Conservation (phyloP, 35 echinoderm and acorn worm genomes). For the Ophiothrix spiculata region DNA sequence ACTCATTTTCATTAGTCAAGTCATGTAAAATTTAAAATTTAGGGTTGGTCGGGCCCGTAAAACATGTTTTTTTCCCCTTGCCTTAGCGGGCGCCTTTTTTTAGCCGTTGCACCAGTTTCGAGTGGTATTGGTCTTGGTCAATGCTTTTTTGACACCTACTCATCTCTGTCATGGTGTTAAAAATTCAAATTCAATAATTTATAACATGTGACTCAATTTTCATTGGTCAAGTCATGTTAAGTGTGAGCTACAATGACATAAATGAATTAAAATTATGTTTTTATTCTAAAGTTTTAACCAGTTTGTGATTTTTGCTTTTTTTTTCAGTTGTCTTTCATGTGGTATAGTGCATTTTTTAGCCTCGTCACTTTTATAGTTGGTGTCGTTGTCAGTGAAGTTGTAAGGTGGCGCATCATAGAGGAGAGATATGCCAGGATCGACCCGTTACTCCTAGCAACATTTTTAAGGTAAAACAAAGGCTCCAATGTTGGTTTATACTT, state of each 20-base stretch:
- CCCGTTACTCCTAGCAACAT: slow-evolving; percentile 75
- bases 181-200: background rate
- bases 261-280: background rate
- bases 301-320: no score
- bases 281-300: background rate
- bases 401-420: slow-evolving; percentile 62
- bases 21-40: no score
- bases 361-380: slow-evolving; percentile 68
- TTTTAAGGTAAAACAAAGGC: slow-evolving; percentile 96
- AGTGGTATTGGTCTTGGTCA: background rate
- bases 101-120: background rate
- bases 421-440: slow-evolving; percentile 84
- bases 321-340: slow-evolving; percentile 92
- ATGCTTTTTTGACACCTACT: background rate
- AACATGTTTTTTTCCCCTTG: no score
- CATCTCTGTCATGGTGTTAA: background rate
- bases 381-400: slow-evolving; percentile 81
- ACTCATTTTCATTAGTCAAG: no score
- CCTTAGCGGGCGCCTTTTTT: background rate
- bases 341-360: slow-evolving; percentile 80
- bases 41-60: no score
- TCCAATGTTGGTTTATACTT: no score
- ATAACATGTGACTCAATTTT: background rate
- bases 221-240: no score
- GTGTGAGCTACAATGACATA: no score